Evolutionary conservation across 2,888 invertebrate species (phyloP), one percentile per base, ranked within the genome.

Genomic region (Heliconius ismenius): DNA sequence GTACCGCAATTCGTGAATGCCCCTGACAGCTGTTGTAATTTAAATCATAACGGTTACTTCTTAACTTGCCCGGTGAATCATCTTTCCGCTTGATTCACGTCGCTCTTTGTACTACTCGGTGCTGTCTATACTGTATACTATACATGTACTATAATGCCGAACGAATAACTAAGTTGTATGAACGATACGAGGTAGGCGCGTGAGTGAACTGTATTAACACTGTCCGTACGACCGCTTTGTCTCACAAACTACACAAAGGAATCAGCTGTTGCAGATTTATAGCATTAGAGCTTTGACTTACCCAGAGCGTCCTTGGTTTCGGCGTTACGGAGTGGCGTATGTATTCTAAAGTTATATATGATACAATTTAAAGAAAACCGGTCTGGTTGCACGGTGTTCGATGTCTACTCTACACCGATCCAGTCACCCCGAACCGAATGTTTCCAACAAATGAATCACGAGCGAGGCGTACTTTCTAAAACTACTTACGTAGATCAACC

Each of bases 41-140:
- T 89, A 89, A 91, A 92, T 90, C 91, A 90, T 93, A 93, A 93
- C 92, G 91, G 92, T 92, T 89, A 89, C 87, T 89, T 91, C 91
- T 90, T 87, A 86, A 84, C 87, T 86, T 85, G 86, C 84, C 83
- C 83, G 84, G 86, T 92, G 92, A 92, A 88, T 93, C 92, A 92
- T 90, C 90, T 92, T 91, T 91, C 92, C 91, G 92, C 89, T 87
- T 88, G 91, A 92, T 89, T 91, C 91, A 89, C 88, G 83, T 83
- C 81, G 79, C 73, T 70, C 79, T 77, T 77, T 77, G 75, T 77
- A 78, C 67, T 73, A 75, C 64, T 26, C 28, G 58, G 32, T 36
- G 28, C 74, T 69, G 54, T 54, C 64, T 60, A 18, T 62, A 58
- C n/a, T 58, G 1, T 11, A 54, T n/a, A n/a, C 26, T 26, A 28